These are phyloP conservation scores for Mionectes macconnelli DNA, from an alignment of 2,113 vertebrate species.

Conservation along the genomic window DNA sequence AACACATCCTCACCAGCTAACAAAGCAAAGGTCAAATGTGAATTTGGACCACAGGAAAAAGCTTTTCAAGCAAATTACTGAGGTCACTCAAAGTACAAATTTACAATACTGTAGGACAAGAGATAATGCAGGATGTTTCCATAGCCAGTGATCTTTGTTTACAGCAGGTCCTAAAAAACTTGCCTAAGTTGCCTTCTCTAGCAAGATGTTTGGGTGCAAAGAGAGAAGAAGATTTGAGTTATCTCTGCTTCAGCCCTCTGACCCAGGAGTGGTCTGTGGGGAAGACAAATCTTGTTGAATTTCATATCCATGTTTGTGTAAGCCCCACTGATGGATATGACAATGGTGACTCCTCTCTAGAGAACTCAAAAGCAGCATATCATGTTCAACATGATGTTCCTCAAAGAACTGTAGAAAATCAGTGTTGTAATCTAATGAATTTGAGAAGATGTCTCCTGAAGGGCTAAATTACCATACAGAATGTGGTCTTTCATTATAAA, in stretches of 20 bases:
- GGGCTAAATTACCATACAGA: slow-evolving; percentile 20
- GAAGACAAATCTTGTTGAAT: not conserved
- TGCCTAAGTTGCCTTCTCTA: not conserved
- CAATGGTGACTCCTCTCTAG: not conserved
- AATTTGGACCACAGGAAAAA: not conserved
- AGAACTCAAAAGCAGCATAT: not conserved
- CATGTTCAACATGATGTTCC: not conserved
- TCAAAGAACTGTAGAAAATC: slow-evolving; percentile 29
- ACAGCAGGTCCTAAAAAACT: not conserved
- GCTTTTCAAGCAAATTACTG: not conserved
- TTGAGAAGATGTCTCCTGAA: slow-evolving; percentile 28
- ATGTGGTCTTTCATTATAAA: slow-evolving; percentile 25
- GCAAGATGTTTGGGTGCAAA: not conserved
- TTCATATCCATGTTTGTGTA: not conserved
- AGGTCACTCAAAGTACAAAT: not conserved
- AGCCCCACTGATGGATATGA: not conserved
- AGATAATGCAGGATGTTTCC: not conserved
- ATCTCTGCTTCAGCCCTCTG: not conserved
- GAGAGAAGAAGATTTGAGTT: not conserved
- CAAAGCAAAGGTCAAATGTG: not conserved
- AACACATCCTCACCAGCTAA: not conserved
- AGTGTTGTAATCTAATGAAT: slow-evolving; percentile 1
- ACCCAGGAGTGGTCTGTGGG: not conserved
- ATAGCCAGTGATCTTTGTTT: not conserved
- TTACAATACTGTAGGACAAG: not conserved